Evolutionary conservation across 2,113 vertebrate genomes (phyloP).

Genomic region (Mohoua ochrocephala): DNA sequence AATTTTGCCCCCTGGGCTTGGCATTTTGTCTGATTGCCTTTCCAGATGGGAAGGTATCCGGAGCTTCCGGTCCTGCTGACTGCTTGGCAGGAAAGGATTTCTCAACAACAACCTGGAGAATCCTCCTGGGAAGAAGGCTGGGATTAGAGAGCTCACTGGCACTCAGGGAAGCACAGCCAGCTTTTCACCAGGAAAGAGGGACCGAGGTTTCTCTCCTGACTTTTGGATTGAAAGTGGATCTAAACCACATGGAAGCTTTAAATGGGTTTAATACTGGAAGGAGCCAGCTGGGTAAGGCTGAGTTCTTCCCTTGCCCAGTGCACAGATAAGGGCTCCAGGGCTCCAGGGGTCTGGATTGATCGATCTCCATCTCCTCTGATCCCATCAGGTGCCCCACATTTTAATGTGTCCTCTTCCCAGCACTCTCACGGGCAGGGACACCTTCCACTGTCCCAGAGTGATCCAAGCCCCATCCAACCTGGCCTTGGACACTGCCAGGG

Average conservation of each 20-base stretch:
- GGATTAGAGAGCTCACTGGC: neutral
- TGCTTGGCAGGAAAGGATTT: slow-evolving; percentile 24
- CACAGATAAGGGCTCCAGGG: neutral
- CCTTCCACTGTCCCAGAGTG: rapidly evolving
- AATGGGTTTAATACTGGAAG: neutral
- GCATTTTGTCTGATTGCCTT: slow-evolving; percentile 42
- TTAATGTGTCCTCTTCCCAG: neutral
- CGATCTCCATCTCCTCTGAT: neutral
- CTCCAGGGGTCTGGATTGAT: neutral
- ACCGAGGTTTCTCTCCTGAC: neutral
- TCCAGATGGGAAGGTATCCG: slow-evolving; percentile 18
- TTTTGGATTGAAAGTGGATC: neutral
- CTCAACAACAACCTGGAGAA: slow-evolving; percentile 5
- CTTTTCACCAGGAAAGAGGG: neutral
- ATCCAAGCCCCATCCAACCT: neutral
- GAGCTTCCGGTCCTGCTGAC: slow-evolving; percentile 27
- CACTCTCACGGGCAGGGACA: rapidly evolving
- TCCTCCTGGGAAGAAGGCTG: slow-evolving; percentile 14
- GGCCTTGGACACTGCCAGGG: neutral
- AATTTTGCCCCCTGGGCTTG: slow-evolving; percentile 45
- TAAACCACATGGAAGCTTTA: neutral
- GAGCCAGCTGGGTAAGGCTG: neutral
- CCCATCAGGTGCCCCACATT: neutral
- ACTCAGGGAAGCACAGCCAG: neutral
- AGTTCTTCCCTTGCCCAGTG: neutral